These are phyloP conservation scores for Adelosebastes latens DNA, from an alignment of 2,797 vertebrate genomes.

Conservation along the genomic window DNA sequence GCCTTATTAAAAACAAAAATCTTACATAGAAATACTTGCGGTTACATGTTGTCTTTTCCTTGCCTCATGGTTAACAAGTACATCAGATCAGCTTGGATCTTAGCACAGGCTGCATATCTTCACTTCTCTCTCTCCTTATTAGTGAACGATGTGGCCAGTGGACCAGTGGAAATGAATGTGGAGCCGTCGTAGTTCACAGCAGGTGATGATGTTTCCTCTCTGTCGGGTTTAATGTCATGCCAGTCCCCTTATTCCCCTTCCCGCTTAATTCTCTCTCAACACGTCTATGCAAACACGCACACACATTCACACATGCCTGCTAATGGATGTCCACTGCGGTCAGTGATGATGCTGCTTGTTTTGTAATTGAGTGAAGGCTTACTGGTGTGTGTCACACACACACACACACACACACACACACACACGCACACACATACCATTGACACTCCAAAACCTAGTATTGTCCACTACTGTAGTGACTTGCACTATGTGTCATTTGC, in stretches of 20 bases:
- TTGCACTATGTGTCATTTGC: neutral
- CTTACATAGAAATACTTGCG: neutral
- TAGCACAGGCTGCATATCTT: neutral
- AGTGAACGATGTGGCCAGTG: neutral
- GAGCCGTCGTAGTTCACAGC: conserved; percentile 23
- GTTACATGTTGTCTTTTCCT: neutral
- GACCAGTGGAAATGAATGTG: conserved; percentile 17
- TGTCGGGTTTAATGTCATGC: conserved; percentile 36
- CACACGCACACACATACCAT: too few species aligned
- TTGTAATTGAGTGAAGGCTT: neutral
- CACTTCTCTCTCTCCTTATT: conserved; percentile 6
- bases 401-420: neutral
- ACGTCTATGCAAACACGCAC: neutral
- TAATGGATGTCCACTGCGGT: conserved; percentile 5
- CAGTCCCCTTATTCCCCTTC: neutral
- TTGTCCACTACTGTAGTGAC: neutral
- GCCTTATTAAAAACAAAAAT: neutral
- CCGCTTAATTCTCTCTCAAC: neutral
- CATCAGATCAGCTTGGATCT: neutral
- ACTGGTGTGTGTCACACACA: neutral
- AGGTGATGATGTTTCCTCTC: conserved; percentile 34
- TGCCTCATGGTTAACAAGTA: neutral
- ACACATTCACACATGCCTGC: conserved; percentile 5
- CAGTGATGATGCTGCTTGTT: neutral
- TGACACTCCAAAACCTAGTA: neutral